phyloP scores from a whole-genome alignment of 2,113 vertebrate species.

The Macquaria australasica region DNA sequence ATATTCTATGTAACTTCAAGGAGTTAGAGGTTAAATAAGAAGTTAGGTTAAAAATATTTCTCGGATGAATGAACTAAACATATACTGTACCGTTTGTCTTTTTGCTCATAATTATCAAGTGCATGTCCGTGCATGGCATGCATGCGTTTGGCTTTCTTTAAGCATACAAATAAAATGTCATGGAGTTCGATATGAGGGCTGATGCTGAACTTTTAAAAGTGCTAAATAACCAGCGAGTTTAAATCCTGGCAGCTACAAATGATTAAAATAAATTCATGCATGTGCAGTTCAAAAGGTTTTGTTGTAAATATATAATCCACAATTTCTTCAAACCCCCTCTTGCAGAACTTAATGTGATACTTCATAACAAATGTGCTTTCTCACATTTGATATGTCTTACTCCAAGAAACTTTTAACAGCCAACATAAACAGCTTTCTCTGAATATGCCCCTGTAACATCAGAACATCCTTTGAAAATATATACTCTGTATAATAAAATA shows the following conservation, averaged over 20 bases:
- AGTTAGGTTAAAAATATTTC: background rate
- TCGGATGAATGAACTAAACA: background rate
- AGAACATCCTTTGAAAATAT: conserved; percentile 39
- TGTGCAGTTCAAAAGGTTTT: conserved; percentile 1
- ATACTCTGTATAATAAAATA: conserved; percentile 60
- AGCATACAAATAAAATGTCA: conserved; percentile 8
- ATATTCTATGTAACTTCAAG: conserved; percentile 15
- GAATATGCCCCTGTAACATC: conserved; percentile 11
- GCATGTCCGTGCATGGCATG: background rate
- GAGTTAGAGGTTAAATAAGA: no score
- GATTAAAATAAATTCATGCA: conserved; percentile 43
- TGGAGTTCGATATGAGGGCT: background rate
- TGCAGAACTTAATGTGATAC: background rate
- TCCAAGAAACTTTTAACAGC: conserved; percentile 2
- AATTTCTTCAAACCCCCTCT: background rate
- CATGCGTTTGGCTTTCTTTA: background rate
- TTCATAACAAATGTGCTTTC: background rate
- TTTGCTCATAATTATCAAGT: background rate
- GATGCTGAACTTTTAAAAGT: conserved; percentile 5
- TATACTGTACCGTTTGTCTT: background rate
- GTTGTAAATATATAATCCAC: background rate
- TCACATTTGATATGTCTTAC: background rate
- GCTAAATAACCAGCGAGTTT: background rate
- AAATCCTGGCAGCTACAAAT: background rate
- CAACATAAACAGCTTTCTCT: conserved; percentile 9